Base-by-base conservation (phyloP, 2,113 vertebrate species). In the Phylloscopus whistleri region DNA sequence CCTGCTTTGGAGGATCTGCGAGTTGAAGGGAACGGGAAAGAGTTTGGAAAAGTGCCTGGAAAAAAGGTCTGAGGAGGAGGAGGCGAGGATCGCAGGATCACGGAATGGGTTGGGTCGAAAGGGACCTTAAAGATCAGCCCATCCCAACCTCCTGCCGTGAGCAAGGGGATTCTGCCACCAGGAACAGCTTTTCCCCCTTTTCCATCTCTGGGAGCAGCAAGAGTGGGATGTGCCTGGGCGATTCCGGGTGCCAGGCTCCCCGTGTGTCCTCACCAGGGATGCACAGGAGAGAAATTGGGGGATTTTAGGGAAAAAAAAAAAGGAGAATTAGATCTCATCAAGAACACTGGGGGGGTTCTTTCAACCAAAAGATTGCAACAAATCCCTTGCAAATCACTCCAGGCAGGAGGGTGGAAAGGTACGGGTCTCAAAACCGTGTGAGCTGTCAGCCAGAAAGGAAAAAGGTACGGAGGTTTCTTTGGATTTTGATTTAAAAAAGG, bases 241-340 rank as follows among this genome's bases (percentile, higher is more conserved):
- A 5, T 39, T 76, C 44, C 28, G 37, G 6, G 26, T n/a, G 22
- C 10, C 9, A 8, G 55, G 12, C 11, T 74, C 31, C 31, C 35
- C 24, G 30, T 0, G 8, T 20, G 27, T 24, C 78, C 37, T 62
- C 49, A 21, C 5, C 28, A n/a, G 37, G 19, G 15, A 27, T 48
- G 48, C 39, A 31, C 0, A 5, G 33, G 26, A 13, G 19, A 69
- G 6, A 27, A 74, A 78, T 0, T 0, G 11, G 4, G 21, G 0
- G 13, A 21, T 66, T 77, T 90, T 23, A 49, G 16, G 48, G 5
- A 0, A 21, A 31, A 41, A 31, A 46, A 84, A 73, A 43, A 1
- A 2, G 13, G 56, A 60, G 14, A 52, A 89, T 49, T 14, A 13
- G 4, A 28, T 18, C 31, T 23, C 11, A 9, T 18, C 16, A 14